Evolutionary conservation across 2,113 vertebrate genomes (phyloP).

Genomic region (Amphiprion percula): DNA sequence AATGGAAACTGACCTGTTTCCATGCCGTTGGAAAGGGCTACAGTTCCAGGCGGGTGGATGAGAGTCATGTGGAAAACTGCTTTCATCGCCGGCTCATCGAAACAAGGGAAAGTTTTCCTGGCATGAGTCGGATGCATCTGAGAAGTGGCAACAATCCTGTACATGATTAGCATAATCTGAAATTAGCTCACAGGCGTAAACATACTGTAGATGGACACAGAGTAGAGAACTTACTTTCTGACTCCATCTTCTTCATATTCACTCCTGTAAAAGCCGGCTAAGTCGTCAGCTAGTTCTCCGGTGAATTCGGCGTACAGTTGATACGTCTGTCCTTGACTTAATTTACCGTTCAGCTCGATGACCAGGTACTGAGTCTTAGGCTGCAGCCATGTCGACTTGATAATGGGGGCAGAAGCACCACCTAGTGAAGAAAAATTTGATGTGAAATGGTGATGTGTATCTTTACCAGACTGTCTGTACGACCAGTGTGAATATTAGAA

Average conservation of each 20-base stretch:
- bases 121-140: constrained; percentile 92
- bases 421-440: not conserved
- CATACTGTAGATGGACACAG: not conserved
- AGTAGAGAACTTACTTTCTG: constrained; percentile 77
- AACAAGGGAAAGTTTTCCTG: constrained; percentile 94
- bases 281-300: constrained; percentile 90
- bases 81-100: constrained; percentile 92
- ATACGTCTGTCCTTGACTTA: constrained; percentile 77
- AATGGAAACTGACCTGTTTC: constrained; percentile 72
- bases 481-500: not conserved
- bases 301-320: constrained; percentile 81
- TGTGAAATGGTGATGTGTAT: no score
- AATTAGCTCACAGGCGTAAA: not conserved
- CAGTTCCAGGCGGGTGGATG: constrained; percentile 68
- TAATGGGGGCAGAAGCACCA: not conserved
- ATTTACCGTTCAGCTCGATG: constrained; percentile 69
- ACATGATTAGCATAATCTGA: not conserved
- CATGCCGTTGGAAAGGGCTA: constrained; percentile 90
- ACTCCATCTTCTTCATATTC: constrained; percentile 82
- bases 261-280: constrained; percentile 93
- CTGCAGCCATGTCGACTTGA: constrained; percentile 73
- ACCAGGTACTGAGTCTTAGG: constrained; percentile 87
- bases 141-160: constrained; percentile 90
- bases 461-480: not conserved
- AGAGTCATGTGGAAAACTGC: constrained; percentile 88